Base-by-base conservation (phyloP, 2,888 invertebrate species). In the Tethea ocularis region DNA sequence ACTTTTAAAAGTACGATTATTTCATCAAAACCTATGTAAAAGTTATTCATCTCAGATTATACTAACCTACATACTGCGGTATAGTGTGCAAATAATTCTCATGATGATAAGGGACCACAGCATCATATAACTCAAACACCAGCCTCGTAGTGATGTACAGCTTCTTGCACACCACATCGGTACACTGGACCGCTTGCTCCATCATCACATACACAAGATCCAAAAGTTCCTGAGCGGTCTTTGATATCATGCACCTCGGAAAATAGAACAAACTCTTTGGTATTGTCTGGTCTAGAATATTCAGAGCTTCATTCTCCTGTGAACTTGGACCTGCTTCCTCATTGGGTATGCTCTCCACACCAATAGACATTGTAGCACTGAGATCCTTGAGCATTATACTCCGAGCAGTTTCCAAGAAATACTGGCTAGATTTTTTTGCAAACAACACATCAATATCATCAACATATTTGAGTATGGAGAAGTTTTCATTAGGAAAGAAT, bases 51-150 rank as follows among this genome's bases (percentile, higher is more conserved):
- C n/a, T 26, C 46, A 60, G 51, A 41, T 23, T 29, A 54, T 17
- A 82, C 94, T 91, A 79, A 96, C 96, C 96, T 70, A 96, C 95
- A 89, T 97, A 97, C 77, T 98, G 98, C 2, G 98, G 98, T 76
- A 98, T 96, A 1, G 95, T 96, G 77, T 96, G 95, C 60, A 98
- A 91, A 69, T 96, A 95, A 74, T 96, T 95, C 77, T 95, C 95
- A 87, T 98, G 98, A 77, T 96, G 95, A 68, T 95, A 95, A 0
- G 97, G 96, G 24, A 97, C 96, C 56, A 97, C 95, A 52, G 94
- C 95, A 61, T 95, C 94, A 83, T 97, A 98, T 71, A 96, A 89
- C 75, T 96, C 96, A 69, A 98, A 95, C 63, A 98, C 95, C 67
- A 95, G 94, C 65, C 96, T 90, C 6, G 96, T 95, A 0, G 96